Base-by-base conservation (phyloP, 1,140 invertebrate genomes). In the Portunus trituberculatus region DNA sequence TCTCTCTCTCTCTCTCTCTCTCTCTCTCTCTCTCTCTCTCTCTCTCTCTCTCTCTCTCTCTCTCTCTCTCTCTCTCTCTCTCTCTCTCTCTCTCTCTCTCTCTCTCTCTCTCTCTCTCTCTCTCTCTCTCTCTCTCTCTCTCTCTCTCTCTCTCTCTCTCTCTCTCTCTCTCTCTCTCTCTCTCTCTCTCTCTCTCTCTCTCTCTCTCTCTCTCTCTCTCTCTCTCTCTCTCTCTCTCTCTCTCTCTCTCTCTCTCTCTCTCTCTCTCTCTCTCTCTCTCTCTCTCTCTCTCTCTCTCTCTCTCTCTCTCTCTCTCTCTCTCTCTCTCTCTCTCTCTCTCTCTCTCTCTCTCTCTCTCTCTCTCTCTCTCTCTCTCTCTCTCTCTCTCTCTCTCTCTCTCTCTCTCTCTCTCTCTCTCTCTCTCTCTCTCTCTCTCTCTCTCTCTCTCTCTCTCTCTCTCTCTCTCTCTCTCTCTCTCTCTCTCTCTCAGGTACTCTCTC, bases 131-230 rank as follows among this genome's bases (percentile, higher is more conserved):
- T 76, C 67, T 76, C 7, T 59, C 52, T 59, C 52, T 59, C 67
- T 76, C 67, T 76, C 67, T 76, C 67, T 76, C 67, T 76, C 7
- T 76, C 67, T 76, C 67, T 76, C 67, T 76, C 67, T 76, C 67
- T 76, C 67, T 76, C 67, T 76, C 67, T 76, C 67, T 76, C 67
- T 76, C 67, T 76, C 67, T 76, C 67, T 76, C 67, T 76, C 67
- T 76, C 67, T 76, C 67, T 76, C 67, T 76, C 67, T 76, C 67
- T 76, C 67, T 76, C 67, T 76, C 67, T 76, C 67, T 76, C 67
- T 76, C 67, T 76, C 67, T 76, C 67, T n/a, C 67, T n/a, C n/a
- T n/a, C 67, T n/a, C 67, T n/a, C 67, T 76, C n/a, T n/a, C 67
- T n/a, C 67, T n/a, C 67, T n/a, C 67, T 39, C 39, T 39, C 39